Conservation (phyloP, 92 coral and sea anemone genomes). For the Phenganax stokvisi region DNA sequence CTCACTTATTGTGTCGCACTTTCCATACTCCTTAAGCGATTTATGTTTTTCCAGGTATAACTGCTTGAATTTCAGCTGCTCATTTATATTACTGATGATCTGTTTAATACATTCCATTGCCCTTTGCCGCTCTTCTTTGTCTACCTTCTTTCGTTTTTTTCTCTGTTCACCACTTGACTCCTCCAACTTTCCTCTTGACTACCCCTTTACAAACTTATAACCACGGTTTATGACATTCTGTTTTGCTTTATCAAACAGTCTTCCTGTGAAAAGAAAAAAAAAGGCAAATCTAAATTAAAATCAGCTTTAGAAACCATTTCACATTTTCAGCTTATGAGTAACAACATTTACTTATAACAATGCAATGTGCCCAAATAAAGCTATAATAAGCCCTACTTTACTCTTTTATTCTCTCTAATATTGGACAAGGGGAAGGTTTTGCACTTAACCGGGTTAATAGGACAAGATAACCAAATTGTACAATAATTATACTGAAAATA, state of each 20-base stretch:
- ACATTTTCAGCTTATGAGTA: no score
- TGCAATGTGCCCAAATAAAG: no score
- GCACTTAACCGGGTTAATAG: background rate
- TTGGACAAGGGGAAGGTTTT: background rate
- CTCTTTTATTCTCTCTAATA: no score
- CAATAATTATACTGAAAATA: background rate
- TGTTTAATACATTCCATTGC: background rate
- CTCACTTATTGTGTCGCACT: slow-evolving; percentile 17
- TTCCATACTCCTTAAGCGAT: slow-evolving; percentile 24
- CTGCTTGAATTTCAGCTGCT: slow-evolving; percentile 34
- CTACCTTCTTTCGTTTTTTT: slow-evolving; percentile 11
- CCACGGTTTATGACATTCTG: slow-evolving; percentile 36
- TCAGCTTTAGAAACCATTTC: background rate
- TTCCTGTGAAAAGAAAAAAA: slow-evolving; percentile 36
- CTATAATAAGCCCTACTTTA: no score
- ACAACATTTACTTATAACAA: no score
- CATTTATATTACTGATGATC: background rate
- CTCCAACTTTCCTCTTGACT: slow-evolving; percentile 41
- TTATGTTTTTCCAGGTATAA: slow-evolving; percentile 41
- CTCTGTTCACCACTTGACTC: slow-evolving; percentile 5
- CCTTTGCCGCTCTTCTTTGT: slow-evolving; percentile 20
- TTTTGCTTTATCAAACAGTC: slow-evolving; percentile 54
- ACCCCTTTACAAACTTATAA: slow-evolving; percentile 43
- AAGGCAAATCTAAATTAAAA: background rate
- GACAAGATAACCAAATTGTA: background rate